Evolutionary conservation across 2,888 invertebrate genomes (phyloP).

Genomic region (Drosophila pseudotakahashii): DNA sequence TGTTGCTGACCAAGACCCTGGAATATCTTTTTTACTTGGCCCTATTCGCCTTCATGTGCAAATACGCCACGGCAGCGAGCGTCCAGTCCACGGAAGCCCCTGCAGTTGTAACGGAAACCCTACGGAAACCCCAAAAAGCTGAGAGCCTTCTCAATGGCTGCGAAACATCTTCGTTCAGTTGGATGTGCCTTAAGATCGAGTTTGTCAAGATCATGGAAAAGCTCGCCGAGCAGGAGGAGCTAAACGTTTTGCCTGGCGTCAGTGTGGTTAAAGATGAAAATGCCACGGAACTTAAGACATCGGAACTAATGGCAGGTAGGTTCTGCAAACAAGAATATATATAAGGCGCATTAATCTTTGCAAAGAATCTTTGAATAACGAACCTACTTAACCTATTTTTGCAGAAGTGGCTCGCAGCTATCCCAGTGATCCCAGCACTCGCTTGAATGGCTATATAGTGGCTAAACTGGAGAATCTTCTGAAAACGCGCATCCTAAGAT

Average conservation of each 20-base stretch:
- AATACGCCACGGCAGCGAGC: slow-evolving; percentile 64
- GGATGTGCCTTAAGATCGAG: slow-evolving; percentile 92
- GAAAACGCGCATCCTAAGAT: slow-evolving; percentile 89
- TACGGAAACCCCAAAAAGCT: slow-evolving; percentile 36
- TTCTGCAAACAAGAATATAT: not conserved
- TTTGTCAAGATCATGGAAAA: slow-evolving; percentile 91
- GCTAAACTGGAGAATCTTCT: slow-evolving; percentile 90
- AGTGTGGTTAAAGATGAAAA: slow-evolving; percentile 89
- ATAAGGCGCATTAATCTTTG: too few relatives aligned
- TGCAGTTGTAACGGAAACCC: slow-evolving; percentile 31
- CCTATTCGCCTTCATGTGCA: slow-evolving; percentile 68
- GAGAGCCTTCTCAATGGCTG: slow-evolving; percentile 84
- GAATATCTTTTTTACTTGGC: slow-evolving; percentile 72
- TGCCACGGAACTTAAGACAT: slow-evolving; percentile 86
- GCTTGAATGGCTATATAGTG: slow-evolving; percentile 90
- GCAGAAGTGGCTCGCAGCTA: slow-evolving; percentile 89
- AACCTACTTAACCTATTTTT: not conserved
- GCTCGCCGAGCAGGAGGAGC: slow-evolving; percentile 88
- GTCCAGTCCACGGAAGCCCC: slow-evolving; percentile 60
- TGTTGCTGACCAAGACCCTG: slow-evolving; percentile 70
- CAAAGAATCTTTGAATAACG: too few relatives aligned
- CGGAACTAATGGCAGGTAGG: slow-evolving; percentile 88
- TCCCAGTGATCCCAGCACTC: slow-evolving; percentile 90
- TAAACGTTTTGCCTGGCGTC: slow-evolving; percentile 90
- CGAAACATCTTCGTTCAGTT: slow-evolving; percentile 86